A percentile compares a stretch with the other conserved stretches of the same genome.
Evolutionary conservation across 2,797 vertebrate genomes (phyloP).

Genomic region (Pelodytes ibericus): DNA sequence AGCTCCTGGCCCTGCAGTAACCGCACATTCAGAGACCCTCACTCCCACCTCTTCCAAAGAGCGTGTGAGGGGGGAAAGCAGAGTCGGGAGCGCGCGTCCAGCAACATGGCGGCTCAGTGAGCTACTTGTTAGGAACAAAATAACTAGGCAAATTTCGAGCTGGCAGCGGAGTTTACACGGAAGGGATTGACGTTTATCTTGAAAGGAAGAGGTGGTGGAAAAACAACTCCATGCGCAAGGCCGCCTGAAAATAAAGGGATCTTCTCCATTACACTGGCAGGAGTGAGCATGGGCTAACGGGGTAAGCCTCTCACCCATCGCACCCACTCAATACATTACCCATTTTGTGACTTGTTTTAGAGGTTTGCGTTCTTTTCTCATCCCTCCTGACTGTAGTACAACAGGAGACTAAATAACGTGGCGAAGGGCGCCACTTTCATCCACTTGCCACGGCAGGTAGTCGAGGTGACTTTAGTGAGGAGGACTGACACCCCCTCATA

Average conservation of each 20-base stretch:
- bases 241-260: background rate
- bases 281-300: slow-evolving; percentile 2
- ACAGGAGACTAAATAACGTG: no score
- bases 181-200: background rate
- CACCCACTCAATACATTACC: background rate
- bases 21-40: slow-evolving; percentile 36
- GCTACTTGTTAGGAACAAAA: slow-evolving; percentile 5
- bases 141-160: background rate
- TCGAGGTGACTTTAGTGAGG: no score
- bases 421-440: no score
- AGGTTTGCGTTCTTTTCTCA: no score
- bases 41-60: background rate
- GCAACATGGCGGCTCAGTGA: slow-evolving; percentile 47
- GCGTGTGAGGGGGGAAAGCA: background rate
- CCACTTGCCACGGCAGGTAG: no score
- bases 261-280: no score
- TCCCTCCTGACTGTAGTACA: no score
- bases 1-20: no score
- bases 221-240: background rate
- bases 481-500: no score
- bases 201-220: background rate
- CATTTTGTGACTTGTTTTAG: background rate
- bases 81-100: slow-evolving; percentile 28
- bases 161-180: no score
- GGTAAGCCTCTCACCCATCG: slow-evolving; percentile 24